These are phyloP conservation scores for Alsophila aescularia DNA, from an alignment of 2,888 invertebrate species.

Conservation along the genomic window DNA sequence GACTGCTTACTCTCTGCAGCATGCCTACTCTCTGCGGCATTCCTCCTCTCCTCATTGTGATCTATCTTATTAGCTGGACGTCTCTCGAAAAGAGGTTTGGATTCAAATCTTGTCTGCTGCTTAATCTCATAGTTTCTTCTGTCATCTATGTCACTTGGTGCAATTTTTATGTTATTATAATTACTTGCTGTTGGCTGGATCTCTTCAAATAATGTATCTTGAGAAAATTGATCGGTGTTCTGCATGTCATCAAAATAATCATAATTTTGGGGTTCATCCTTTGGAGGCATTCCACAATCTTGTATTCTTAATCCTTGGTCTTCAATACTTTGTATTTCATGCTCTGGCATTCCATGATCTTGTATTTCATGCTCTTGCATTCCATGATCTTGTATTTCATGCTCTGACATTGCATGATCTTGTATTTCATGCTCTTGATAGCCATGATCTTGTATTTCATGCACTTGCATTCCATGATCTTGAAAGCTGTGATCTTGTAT, in stretches of 20 bases:
- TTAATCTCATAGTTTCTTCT: constrained; percentile 28
- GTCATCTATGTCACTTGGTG: constrained; percentile 21
- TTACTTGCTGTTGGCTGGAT: constrained; percentile 33
- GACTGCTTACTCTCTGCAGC: constrained; percentile 36
- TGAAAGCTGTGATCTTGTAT: too few relatives aligned
- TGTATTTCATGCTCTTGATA: background rate
- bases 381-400: background rate
- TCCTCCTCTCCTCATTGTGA: constrained; percentile 35
- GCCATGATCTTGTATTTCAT: background rate
- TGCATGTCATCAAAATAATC: constrained; percentile 37
- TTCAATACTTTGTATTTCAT: background rate
- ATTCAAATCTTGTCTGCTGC: constrained; percentile 28
- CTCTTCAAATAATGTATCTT: constrained; percentile 42
- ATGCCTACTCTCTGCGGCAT: constrained; percentile 38
- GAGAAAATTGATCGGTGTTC: constrained; percentile 41
- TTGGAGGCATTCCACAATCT: constrained; percentile 27
- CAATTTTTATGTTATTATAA: constrained; percentile 24
- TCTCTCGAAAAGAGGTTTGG: constrained; percentile 57
- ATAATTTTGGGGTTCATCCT: constrained; percentile 43
- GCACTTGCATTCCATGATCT: background rate
- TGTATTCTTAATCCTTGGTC: background rate
- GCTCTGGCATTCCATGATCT: background rate
- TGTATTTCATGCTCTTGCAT: background rate
- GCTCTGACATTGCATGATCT: background rate
- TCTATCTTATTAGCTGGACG: constrained; percentile 43